Evolutionary conservation across 2,888 invertebrate species (phyloP).

Genomic region (Epirrhoe alternata): DNA sequence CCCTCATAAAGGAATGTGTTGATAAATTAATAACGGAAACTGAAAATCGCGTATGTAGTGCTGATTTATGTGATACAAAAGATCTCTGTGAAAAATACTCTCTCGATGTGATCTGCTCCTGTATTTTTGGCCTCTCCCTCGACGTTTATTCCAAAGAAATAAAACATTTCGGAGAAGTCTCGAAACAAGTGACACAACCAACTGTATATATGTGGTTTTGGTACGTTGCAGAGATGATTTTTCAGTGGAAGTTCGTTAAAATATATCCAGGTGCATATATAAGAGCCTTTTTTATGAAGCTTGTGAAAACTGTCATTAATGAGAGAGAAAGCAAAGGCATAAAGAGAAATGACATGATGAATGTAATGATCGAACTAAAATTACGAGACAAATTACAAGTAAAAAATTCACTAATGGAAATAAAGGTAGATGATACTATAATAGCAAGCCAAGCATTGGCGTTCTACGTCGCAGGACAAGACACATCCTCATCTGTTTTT

Average conservation of each 20-base stretch:
- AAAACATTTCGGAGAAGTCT: conserved; percentile 25
- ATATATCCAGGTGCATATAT: conserved; percentile 19
- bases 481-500: conserved; percentile 64
- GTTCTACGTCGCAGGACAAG: conserved; percentile 66
- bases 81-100: conserved; percentile 26
- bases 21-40: conserved; percentile 48
- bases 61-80: conserved; percentile 21
- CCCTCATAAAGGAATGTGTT: conserved; percentile 51
- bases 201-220: conserved; percentile 21
- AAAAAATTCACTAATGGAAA: conserved; percentile 47
- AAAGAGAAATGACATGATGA: conserved; percentile 58
- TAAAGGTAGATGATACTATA: conserved; percentile 53
- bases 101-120: conserved; percentile 28
- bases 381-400: conserved; percentile 50
- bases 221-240: conserved; percentile 26
- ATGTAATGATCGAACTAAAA: conserved; percentile 56
- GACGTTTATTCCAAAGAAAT: conserved; percentile 27
- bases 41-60: conserved; percentile 18
- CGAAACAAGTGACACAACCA: conserved; percentile 19
- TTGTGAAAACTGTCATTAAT: conserved; percentile 19
- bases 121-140: conserved; percentile 31
- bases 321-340: conserved; percentile 24
- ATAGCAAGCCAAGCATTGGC: conserved; percentile 57
- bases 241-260: conserved; percentile 17
- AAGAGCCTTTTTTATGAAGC: conserved; percentile 19